phyloP scores from a whole-genome alignment of 2,888 invertebrate genomes.

The Bellardia pandia region DNA sequence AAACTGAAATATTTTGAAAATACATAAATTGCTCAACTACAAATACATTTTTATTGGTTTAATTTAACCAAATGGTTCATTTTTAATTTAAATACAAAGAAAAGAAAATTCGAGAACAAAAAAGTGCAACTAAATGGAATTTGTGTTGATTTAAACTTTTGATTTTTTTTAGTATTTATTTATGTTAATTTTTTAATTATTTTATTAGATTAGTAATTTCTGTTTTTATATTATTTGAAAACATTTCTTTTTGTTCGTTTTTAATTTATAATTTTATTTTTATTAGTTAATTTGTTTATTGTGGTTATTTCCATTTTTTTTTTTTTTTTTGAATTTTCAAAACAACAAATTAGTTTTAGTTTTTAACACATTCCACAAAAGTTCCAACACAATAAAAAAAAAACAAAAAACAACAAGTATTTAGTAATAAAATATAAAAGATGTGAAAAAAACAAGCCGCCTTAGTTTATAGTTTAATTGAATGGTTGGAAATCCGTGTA shows the following conservation, averaged over 20 bases:
- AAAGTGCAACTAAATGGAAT: slow-evolving; percentile 77
- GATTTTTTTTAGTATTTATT: slow-evolving; percentile 36
- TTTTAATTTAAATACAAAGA: not conserved
- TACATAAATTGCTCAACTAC: not conserved
- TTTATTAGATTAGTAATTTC: slow-evolving; percentile 15
- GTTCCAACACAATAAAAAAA: slow-evolving; percentile 56
- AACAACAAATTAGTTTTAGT: slow-evolving; percentile 46
- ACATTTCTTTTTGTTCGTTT: slow-evolving; percentile 28
- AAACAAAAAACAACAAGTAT: slow-evolving; percentile 49
- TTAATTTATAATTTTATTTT: slow-evolving; percentile 41
- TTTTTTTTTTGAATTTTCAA: not conserved
- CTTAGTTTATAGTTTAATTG: slow-evolving; percentile 49
- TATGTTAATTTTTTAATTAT: slow-evolving; percentile 1
- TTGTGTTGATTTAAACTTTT: slow-evolving; percentile 56
- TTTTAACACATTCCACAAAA: slow-evolving; percentile 67
- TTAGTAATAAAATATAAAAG: slow-evolving; percentile 5
- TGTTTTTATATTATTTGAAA: slow-evolving; percentile 34
- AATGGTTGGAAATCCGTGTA: slow-evolving; percentile 42
- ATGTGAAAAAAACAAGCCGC: not conserved
- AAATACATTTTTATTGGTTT: too few species aligned
- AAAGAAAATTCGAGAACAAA: slow-evolving; percentile 65
- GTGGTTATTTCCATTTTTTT: not conserved
- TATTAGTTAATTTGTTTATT: slow-evolving; percentile 35
- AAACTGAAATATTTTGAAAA: slow-evolving; percentile 21
- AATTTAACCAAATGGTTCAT: not conserved